Evolutionary conservation across 2,888 invertebrate species (phyloP).

Genomic region (Agrochola litura): DNA sequence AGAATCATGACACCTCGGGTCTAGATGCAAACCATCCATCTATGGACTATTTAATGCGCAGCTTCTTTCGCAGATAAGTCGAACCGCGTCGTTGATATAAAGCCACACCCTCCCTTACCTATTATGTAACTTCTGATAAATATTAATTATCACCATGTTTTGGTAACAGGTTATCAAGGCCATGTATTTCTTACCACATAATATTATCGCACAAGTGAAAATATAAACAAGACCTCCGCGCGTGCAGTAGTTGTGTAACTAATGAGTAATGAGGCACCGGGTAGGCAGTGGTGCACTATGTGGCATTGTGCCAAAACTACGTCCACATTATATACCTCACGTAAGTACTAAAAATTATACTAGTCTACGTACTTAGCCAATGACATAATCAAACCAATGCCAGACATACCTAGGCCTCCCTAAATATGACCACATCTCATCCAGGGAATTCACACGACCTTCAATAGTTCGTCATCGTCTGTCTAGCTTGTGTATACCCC

Average conservation of each 20-base stretch:
- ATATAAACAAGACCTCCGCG: conserved; percentile 51
- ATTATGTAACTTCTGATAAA: conserved; percentile 28
- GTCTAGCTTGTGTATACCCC: background rate
- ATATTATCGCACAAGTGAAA: conserved; percentile 47
- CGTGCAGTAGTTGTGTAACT: conserved; percentile 40
- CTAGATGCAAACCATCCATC: background rate
- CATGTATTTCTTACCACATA: conserved; percentile 27
- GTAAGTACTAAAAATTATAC: conserved; percentile 10
- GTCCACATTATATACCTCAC: conserved; percentile 15
- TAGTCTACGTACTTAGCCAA: background rate
- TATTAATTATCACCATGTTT: conserved; percentile 29
- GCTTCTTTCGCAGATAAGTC: background rate
- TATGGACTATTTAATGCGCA: background rate
- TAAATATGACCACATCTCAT: background rate
- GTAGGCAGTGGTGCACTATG: conserved; percentile 20
- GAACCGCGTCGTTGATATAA: background rate
- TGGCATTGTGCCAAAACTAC: conserved; percentile 49
- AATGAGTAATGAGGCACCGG: conserved; percentile 41
- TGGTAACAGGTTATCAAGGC: conserved; percentile 37
- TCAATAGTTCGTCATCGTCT: background rate
- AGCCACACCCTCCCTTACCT: conserved; percentile 19
- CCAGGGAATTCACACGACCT: background rate
- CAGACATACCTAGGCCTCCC: background rate
- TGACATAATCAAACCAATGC: conserved; percentile 19
- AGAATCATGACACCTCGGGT: background rate